phyloP scores from a whole-genome alignment of 2,113 vertebrate species.

The Grantiella picta region DNA sequence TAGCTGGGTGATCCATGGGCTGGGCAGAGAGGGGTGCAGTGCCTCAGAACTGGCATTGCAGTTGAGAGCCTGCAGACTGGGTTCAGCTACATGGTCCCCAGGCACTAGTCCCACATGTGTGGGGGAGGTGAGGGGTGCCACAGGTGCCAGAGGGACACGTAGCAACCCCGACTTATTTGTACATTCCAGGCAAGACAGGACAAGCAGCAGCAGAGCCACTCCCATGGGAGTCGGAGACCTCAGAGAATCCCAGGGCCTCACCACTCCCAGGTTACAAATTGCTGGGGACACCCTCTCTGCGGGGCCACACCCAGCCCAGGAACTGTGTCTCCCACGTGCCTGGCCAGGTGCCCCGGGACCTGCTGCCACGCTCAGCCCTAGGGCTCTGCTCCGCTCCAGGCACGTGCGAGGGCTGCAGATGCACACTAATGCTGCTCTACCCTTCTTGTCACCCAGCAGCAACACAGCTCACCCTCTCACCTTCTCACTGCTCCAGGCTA shows the following conservation, averaged over 20 bases:
- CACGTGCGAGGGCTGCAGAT: not conserved
- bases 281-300: not conserved
- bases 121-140: not conserved
- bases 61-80: not conserved
- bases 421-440: not conserved
- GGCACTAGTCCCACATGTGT: accelerated
- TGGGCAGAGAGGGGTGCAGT: not conserved
- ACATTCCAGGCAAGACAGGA: not conserved
- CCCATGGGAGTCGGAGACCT: slow-evolving; percentile 31
- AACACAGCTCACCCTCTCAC: not conserved
- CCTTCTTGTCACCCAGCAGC: not conserved
- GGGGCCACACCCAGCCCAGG: not conserved
- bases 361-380: not conserved
- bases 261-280: not conserved
- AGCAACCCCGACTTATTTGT: not conserved
- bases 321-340: not conserved
- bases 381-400: not conserved
- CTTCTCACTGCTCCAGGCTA: not conserved
- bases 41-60: not conserved
- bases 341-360: not conserved
- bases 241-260: slow-evolving; percentile 30
- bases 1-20: not conserved
- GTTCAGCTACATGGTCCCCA: not conserved
- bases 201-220: not conserved
- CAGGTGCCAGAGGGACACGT: not conserved